Percentiles rank a stretch among this genome's conserved stretches.
Evolutionary conservation across 2,888 invertebrate genomes (phyloP).

Genomic region (Empis livida): DNA sequence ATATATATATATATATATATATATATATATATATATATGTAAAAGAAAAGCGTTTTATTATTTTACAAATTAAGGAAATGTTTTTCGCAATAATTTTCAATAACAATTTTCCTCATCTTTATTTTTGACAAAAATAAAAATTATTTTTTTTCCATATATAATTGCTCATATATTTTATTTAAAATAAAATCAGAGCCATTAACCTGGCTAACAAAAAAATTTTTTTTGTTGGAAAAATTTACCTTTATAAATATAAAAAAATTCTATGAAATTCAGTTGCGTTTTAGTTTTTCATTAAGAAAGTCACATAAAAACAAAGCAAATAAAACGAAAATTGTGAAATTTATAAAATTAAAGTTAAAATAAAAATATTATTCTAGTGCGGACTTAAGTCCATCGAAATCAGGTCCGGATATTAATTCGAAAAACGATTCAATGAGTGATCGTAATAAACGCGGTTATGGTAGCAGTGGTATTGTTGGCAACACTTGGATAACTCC

Average conservation of each 20-base stretch:
- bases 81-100: too few relatives aligned
- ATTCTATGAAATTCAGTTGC: neutral
- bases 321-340: neutral
- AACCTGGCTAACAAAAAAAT: too few relatives aligned
- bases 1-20: too few relatives aligned
- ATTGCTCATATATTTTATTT: neutral
- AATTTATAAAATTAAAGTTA: conserved; percentile 4
- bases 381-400: conserved; percentile 16
- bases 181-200: neutral
- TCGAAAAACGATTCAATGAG: conserved; percentile 22
- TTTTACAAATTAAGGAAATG: too few relatives aligned
- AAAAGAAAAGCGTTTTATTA: too few relatives aligned
- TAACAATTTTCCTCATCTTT: too few relatives aligned
- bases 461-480: conserved; percentile 18
- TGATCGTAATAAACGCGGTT: conserved; percentile 24
- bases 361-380: conserved; percentile 8
- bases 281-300: neutral
- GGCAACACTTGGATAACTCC: conserved; percentile 14
- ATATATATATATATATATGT: too few relatives aligned
- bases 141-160: too few relatives aligned
- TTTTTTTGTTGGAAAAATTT: too few relatives aligned
- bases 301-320: neutral
- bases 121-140: too few relatives aligned
- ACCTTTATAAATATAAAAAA: too few relatives aligned
- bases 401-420: conserved; percentile 14